Percentiles rank a stretch among this genome's conserved stretches.
These are phyloP conservation scores for Fopius arisanus DNA, from an alignment of 1,140 invertebrate genomes.

Conservation along the genomic window DNA sequence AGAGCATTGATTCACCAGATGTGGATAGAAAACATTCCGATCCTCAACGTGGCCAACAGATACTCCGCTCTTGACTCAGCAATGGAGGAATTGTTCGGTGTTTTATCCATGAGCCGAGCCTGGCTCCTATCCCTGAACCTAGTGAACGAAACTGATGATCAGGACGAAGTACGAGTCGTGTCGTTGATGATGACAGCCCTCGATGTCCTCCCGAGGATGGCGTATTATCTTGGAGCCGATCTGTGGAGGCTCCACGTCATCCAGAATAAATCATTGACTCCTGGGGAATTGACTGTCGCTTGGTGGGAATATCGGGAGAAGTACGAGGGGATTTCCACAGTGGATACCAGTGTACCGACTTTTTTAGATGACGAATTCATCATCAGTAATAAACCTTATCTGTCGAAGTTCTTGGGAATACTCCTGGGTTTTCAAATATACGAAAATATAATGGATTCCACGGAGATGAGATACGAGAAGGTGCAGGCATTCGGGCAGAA, in stretches of 20 bases:
- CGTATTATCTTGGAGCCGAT: conserved; percentile 69
- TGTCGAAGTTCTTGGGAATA: conserved; percentile 65
- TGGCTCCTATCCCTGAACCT: conserved; percentile 45
- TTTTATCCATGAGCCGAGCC: conserved; percentile 51
- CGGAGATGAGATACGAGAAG: conserved; percentile 46
- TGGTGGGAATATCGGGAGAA: conserved; percentile 64
- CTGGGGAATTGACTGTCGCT: conserved; percentile 42
- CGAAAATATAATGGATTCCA: conserved; percentile 50
- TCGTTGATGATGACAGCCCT: conserved; percentile 54
- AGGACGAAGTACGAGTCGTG: conserved; percentile 41
- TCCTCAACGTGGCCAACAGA: conserved; percentile 66
- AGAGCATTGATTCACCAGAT: conserved; percentile 65
- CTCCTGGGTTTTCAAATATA: conserved; percentile 63
- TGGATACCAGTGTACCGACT: conserved; percentile 40
- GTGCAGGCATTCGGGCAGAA: conserved; percentile 43
- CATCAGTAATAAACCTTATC: conserved; percentile 68
- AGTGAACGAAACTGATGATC: conserved; percentile 38
- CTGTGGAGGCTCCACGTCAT: conserved; percentile 68
- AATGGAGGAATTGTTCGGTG: conserved; percentile 50
- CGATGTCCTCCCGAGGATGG: conserved; percentile 58
- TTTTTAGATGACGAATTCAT: conserved; percentile 67
- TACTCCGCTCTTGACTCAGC: conserved; percentile 61
- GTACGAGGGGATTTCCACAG: conserved; percentile 43
- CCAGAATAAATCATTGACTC: conserved; percentile 57
- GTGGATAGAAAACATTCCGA: conserved; percentile 62